Base-by-base conservation (phyloP, 2,797 vertebrate genomes). In the Thripadectes ignobilis region DNA sequence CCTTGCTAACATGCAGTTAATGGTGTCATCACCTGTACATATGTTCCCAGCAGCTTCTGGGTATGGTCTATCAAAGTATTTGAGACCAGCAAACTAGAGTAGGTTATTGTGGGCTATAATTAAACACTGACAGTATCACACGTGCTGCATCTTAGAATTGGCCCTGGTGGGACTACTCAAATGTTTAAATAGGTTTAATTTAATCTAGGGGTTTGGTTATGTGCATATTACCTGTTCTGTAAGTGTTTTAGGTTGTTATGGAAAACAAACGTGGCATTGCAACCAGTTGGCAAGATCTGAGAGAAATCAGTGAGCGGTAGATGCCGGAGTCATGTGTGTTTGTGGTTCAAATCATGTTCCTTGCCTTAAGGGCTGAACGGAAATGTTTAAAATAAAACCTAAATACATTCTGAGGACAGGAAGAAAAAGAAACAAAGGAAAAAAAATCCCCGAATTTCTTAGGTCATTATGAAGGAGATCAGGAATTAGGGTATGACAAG, bases 351-450 rank as follows among this genome's bases (percentile, higher is more conserved):
- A 55, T 71, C 16, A 9, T 38, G 59, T 39, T 61, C 51, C 68
- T 67, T 30, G 41, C 52, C 36, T 79, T 32, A 67, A 20, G 43
- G 34, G 52, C 32, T 67, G 57, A 85, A 46, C 18, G 61, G 91
- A 92, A 96, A 57, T 81, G 49, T 74, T 71, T 63, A 36, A 85
- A 95, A 92, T 71, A 89, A 89, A 95, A 82, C 1, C 0, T 85
- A 77, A 94, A 85, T 91, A 54, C 54, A n/a, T 73, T 92, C 61
- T 85, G 52, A 91, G 85, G 24, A 94, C 92, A 94, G 87, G 94
- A 95, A 96, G 85, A 93, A 85, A 91, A 85, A 19, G 75, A 89
- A 96, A 96, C 91, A 88, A 95, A 79, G 57, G 59, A 1, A 76
- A 82, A 85, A 88, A 94, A 91, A 26, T 71, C 52, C 89, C 89